These are phyloP conservation scores for Caenorhabditis inopinata DNA, from an alignment of 1,140 invertebrate genomes.

Conservation along the genomic window DNA sequence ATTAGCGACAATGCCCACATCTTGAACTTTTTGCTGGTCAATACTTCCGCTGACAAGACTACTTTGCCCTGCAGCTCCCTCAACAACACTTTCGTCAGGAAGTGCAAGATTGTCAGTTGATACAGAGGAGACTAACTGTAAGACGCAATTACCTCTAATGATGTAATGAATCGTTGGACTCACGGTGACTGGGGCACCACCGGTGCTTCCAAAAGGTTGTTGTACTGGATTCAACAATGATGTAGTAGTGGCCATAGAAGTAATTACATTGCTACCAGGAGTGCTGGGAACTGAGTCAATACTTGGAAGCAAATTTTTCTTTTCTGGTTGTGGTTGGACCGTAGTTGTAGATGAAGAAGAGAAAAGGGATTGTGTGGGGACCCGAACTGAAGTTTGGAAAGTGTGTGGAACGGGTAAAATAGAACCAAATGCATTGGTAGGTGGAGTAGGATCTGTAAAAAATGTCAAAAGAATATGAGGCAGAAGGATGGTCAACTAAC, in stretches of 20 bases:
- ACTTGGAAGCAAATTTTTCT: slow-evolving; percentile 1
- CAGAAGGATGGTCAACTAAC: no score
- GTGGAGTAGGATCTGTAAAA: slow-evolving; percentile 4
- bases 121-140: not conserved
- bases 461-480: no score
- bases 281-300: not conserved
- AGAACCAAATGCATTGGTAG: not conserved
- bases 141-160: not conserved
- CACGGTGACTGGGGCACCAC: not conserved
- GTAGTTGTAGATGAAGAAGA: slow-evolving; percentile 8
- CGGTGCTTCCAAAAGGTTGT: not conserved
- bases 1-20: not conserved
- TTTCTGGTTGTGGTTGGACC: not conserved
- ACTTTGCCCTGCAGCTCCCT: not conserved
- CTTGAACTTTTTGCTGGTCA: not conserved
- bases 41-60: slow-evolving; percentile 3
- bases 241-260: not conserved
- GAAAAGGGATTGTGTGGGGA: not conserved
- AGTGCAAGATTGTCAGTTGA: not conserved
- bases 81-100: not conserved
- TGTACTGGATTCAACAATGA: not conserved
- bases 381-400: not conserved
- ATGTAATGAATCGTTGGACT: no score
- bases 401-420: not conserved
- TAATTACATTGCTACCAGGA: not conserved